Base-by-base conservation (phyloP, 2,113 vertebrate genomes). In the Leucosticte australis region DNA sequence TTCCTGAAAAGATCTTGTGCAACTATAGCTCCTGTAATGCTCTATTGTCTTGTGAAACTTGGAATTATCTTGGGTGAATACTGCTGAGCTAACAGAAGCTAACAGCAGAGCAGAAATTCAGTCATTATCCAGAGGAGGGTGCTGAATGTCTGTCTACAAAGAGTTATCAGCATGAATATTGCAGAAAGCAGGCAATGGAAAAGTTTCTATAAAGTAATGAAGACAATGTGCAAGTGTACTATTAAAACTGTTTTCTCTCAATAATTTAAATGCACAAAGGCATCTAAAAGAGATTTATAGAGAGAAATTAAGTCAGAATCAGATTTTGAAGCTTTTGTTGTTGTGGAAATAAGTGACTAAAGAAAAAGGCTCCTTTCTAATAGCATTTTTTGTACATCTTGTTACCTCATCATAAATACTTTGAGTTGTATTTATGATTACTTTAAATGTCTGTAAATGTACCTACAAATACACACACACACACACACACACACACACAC, bases 41-140 rank as follows among this genome's bases (percentile, higher is more conserved):
- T 73, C 24, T 73, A 1, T 39, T 75, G 39, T 83, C 46, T 88
- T 79, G 33, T 8, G 21, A 80, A 65, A 79, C 28, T 28, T 47
- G 20, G 24, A 65, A 47, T 67, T 91, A 27, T 44, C 42, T 35
- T 82, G 42, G 8, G 19, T 83, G 81, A 82, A 65, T 73, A 49
- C 30, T 21, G 24, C 16, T 76, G 60, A 91, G 55, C 13, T 91
- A 46, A 71, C 5, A 83, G 62, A 79, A 87, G 20, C 46, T 79
- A 80, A 47, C 30, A 81, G 55, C 75, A 78, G 60, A 82, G 41
- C 9, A 80, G 87, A 97, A 94, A 83, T 95, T 93, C 92, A 83
- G 50, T 86, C 42, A 3, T 82, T 83, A 50, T 95, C 94, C 94
- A 96, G 94, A 90, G 59, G 93, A 92, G 95, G 95, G 96, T 91